Evolutionary conservation across 2,113 vertebrate species (phyloP).

Genomic region (Todiramphus saurophagus): DNA sequence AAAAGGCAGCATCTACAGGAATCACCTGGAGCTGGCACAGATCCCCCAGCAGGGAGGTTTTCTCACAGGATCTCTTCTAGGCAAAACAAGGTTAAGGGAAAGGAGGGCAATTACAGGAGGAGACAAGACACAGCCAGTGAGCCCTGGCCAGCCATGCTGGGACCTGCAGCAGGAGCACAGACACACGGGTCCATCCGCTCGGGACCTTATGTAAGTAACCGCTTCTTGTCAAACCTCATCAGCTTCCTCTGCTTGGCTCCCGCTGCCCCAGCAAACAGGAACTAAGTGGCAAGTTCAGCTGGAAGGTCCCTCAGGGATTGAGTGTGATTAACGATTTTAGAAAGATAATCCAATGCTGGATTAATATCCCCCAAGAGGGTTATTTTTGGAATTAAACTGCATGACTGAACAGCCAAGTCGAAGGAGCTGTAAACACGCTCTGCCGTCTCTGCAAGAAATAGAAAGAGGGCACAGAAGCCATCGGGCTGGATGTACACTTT

Average conservation of each 20-base stretch:
- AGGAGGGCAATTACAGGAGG: background rate
- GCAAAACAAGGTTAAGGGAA: background rate
- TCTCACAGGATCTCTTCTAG: background rate
- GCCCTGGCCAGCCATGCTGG: rapidly evolving
- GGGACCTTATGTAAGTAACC: background rate
- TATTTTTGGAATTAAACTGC: conserved; percentile 36
- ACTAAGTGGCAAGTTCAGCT: conserved; percentile 17
- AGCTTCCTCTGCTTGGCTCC: background rate
- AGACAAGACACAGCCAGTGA: background rate
- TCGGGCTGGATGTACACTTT: background rate
- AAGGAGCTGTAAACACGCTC: background rate
- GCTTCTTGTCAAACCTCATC: conserved; percentile 17
- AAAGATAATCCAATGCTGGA: conserved; percentile 7
- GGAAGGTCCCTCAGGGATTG: background rate
- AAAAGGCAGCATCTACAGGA: background rate
- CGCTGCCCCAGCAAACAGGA: background rate
- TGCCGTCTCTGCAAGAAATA: background rate
- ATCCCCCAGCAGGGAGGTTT: background rate
- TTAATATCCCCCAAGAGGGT: conserved; percentile 14
- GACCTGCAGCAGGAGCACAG: background rate
- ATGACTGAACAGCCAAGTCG: background rate
- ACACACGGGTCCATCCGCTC: background rate
- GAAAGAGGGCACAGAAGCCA: background rate
- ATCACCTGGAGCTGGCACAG: background rate
- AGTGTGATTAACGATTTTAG: conserved; percentile 10